Base-by-base conservation (phyloP, 2,113 vertebrate genomes). In the Perognathus longimembris region DNA sequence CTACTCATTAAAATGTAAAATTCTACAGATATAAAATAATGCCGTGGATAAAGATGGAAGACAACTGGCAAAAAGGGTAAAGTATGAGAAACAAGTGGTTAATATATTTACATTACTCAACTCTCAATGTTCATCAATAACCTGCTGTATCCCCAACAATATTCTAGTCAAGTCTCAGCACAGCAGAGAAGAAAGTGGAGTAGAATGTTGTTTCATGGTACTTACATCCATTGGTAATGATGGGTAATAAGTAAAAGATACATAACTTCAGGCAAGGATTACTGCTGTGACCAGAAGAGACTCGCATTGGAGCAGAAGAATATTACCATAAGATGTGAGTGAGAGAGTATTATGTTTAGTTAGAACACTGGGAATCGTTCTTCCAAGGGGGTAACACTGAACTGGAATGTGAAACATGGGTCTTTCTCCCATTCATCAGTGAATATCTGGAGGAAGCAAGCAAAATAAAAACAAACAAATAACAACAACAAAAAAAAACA, bases 1-100 rank as follows among this genome's bases (percentile, higher is more conserved):
- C 75, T 26, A 85, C 3, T 61, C 10, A 9, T 67, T n/a, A 50
- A 93, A 79, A 76, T 32, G 26, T 28, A 87, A 84, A 88, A 76
- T 75, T 87, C 66, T 82, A 85, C 32, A 70, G 22, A 86, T 76
- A 73, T 59, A 59, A 59, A 89, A 90, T 45, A 85, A 75, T 36
- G 6, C 5, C 50, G 71, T n/a, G 71, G 76, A 69, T 1, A 26
- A 91, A 61, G 2, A 69, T 20, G 21, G 50, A 78, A 73, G 45
- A 70, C 63, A 64, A 14, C 3, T 54, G 50, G 50, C 50, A 54
- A 67, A 89, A 86, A 66, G 30, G 14, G 24, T 12, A 89, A 95
- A 59, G 24, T 12, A 4, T 24, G 71, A 54, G 34, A 10, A 24
- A 78, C 11, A 75, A 89, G 94, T 22, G 9, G 5, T 85, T 75